Conservation (phyloP, 1,140 invertebrate species). For the Vanessa tameamea region DNA sequence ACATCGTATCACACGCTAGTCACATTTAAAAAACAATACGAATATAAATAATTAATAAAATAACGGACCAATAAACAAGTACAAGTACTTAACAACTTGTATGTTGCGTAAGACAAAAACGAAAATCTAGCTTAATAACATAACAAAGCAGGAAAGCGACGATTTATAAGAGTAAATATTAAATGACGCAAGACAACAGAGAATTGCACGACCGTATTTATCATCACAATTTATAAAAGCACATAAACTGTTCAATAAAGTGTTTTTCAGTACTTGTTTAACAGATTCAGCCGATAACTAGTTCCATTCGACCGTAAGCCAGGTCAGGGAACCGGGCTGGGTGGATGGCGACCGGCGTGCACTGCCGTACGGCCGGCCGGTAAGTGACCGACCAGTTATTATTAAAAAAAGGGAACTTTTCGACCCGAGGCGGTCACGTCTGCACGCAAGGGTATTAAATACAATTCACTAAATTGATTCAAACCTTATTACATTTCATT, state of each 20-base stretch:
- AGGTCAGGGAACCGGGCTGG: slow-evolving; percentile 52
- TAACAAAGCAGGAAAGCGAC: not conserved
- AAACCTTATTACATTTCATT: not conserved
- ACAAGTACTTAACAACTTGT: not conserved
- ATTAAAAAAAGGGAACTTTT: slow-evolving; percentile 22
- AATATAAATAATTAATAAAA: not conserved
- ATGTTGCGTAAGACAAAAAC: not conserved
- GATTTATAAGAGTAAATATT: not conserved
- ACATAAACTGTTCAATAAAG: slow-evolving; percentile 11
- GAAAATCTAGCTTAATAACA: not conserved
- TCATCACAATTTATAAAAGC: slow-evolving; percentile 9
- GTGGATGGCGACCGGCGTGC: slow-evolving; percentile 41
- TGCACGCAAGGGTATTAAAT: slow-evolving; percentile 20
- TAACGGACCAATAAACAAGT: not conserved
- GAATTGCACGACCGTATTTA: slow-evolving; percentile 3
- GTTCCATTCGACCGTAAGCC: slow-evolving; percentile 41
- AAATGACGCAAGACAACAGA: slow-evolving; percentile 11
- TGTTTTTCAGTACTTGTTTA: slow-evolving; percentile 15
- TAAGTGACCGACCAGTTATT: slow-evolving; percentile 18
- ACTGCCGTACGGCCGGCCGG: slow-evolving; percentile 35
- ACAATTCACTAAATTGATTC: slow-evolving; percentile 4
- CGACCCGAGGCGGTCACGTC: slow-evolving; percentile 20
- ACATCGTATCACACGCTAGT: not conserved
- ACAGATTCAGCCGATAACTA: slow-evolving; percentile 37
- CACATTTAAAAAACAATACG: not conserved